A percentile compares a stretch with the other conserved stretches of the same genome.
phyloP scores from a whole-genome alignment of 2,797 vertebrate genomes.

The Gymnopithys bicolor region DNA sequence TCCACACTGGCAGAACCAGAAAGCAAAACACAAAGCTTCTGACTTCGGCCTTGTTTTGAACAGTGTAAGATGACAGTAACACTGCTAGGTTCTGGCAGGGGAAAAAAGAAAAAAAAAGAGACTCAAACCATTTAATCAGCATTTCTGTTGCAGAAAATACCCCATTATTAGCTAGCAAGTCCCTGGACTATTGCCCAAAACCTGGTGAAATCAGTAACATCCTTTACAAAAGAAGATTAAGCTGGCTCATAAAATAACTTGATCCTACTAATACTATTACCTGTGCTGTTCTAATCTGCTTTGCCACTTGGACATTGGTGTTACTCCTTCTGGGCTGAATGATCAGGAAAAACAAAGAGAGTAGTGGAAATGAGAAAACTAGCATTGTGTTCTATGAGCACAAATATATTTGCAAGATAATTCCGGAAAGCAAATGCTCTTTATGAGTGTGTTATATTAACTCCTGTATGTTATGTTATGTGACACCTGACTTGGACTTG shows the following conservation, averaged over 20 bases:
- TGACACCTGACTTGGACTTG: neutral
- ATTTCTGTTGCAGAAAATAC: neutral
- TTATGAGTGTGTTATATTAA: neutral
- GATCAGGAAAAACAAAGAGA: neutral
- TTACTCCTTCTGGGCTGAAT: slow-evolving; percentile 1
- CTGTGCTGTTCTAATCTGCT: slow-evolving; percentile 79
- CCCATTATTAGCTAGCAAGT: neutral
- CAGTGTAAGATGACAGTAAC: neutral
- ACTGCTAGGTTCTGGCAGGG: neutral
- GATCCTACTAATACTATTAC: slow-evolving; percentile 71
- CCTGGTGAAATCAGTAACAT: neutral
- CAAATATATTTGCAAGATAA: neutral
- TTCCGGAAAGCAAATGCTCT: neutral
- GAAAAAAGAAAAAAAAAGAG: neutral
- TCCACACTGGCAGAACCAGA: neutral
- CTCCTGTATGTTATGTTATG: neutral
- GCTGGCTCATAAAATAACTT: neutral
- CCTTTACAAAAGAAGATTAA: neutral
- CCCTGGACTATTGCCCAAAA: neutral
- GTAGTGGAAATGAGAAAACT: neutral
- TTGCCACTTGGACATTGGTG: slow-evolving; percentile 74
- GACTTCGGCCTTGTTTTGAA: neutral
- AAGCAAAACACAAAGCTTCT: neutral
- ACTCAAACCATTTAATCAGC: neutral
- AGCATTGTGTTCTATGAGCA: neutral